A percentile compares a stretch with the other conserved stretches of the same genome.
Conservation (phyloP, 2,113 vertebrate genomes). For the Pomatostomus ruficeps region DNA sequence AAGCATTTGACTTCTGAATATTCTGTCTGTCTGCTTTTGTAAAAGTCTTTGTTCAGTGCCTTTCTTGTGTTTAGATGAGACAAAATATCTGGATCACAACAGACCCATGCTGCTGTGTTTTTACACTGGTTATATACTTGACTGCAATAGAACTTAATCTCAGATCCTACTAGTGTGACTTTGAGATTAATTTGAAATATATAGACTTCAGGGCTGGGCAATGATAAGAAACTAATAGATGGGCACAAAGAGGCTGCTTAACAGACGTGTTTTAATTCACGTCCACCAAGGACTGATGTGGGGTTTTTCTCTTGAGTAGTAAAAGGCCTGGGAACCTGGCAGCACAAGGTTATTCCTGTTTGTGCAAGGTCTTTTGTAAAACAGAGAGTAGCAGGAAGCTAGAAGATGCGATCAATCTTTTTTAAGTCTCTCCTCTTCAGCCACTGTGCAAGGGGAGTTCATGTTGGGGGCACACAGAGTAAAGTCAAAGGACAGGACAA, state of each 20-base stretch:
- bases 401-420: fast-evolving
- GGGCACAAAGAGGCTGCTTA: background rate
- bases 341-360: background rate
- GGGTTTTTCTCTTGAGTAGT: background rate
- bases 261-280: background rate
- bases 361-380: background rate
- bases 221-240: background rate
- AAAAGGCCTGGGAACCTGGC: background rate
- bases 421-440: background rate
- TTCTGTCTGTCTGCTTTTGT: background rate
- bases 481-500: background rate
- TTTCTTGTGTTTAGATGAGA: background rate
- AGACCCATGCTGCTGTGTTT: background rate
- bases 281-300: background rate
- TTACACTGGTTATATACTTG: background rate
- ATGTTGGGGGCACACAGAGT: fast-evolving
- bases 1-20: background rate
- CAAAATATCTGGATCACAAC: background rate
- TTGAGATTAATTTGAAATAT: background rate
- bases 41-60: background rate
- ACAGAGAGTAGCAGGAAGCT: background rate
- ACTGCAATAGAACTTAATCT: background rate
- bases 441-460: background rate
- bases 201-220: background rate
- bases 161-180: background rate